phyloP scores from a whole-genome alignment of 2,113 vertebrate genomes.

The Epinephelus cyanopodus region DNA sequence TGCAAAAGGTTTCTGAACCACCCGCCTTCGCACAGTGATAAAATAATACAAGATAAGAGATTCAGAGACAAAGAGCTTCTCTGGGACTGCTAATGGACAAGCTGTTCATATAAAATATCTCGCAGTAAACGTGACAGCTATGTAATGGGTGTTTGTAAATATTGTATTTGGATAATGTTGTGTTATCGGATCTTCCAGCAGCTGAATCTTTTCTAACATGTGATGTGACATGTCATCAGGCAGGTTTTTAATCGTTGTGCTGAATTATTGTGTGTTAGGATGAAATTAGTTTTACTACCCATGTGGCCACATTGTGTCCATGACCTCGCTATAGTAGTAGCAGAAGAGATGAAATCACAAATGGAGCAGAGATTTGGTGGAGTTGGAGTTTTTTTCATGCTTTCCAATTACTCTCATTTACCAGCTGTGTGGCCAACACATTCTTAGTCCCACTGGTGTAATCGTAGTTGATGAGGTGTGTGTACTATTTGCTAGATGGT shows the following conservation, averaged over 20 bases:
- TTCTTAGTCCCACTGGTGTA: no score
- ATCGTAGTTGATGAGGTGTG: no score
- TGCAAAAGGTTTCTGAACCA: conserved; percentile 5
- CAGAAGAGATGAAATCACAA: not conserved
- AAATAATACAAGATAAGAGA: not conserved
- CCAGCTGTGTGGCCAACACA: not conserved
- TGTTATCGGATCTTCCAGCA: not conserved
- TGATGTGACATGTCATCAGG: not conserved
- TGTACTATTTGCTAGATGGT: no score
- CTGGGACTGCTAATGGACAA: not conserved
- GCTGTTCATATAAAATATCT: not conserved
- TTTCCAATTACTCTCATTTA: not conserved
- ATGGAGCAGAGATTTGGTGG: not conserved
- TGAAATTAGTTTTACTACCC: not conserved
- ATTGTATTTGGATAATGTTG: not conserved
- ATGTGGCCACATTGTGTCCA: not conserved
- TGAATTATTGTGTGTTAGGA: no score
- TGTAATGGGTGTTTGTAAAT: not conserved
- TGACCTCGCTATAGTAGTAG: not conserved
- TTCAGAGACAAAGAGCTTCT: not conserved
- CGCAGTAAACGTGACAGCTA: not conserved
- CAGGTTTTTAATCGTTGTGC: not conserved
- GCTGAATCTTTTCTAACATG: not conserved
- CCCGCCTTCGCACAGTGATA: not conserved
- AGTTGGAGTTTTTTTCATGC: not conserved